Conservation (phyloP, 2,888 invertebrate genomes). For the Artemia sinica region DNA sequence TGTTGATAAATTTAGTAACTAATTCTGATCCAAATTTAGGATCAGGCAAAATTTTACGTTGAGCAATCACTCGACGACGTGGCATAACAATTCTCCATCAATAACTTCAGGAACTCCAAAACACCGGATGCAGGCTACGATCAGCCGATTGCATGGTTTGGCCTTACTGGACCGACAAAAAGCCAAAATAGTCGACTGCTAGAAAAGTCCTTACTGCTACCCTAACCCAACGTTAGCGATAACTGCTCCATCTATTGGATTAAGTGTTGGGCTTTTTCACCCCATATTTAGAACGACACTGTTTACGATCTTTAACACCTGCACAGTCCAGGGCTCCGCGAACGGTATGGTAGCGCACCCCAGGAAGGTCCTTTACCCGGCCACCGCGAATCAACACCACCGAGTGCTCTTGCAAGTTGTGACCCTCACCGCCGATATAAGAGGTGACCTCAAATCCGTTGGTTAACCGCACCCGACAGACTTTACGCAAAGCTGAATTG, state of each 20-base stretch:
- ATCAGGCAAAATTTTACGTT: too few species aligned
- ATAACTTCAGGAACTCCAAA: too few species aligned
- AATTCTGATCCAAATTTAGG: too few species aligned
- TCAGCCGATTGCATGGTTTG: too few species aligned
- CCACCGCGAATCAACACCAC: slow-evolving; percentile 25
- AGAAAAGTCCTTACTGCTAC: slow-evolving; percentile 13
- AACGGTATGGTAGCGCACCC: slow-evolving; percentile 25
- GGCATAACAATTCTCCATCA: too few species aligned
- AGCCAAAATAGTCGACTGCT: too few species aligned
- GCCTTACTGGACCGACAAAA: too few species aligned
- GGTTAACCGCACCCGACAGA: slow-evolving; percentile 21
- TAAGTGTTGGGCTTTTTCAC: slow-evolving; percentile 19
- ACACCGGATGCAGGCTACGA: too few species aligned
- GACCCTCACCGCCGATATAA: slow-evolving; percentile 24
- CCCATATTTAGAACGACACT: too few species aligned
- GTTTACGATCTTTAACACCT: slow-evolving; percentile 22
- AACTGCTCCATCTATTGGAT: slow-evolving; percentile 15
- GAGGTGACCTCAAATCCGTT: slow-evolving; percentile 23
- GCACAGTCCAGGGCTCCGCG: slow-evolving; percentile 22
- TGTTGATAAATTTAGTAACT: too few species aligned
- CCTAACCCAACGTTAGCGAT: slow-evolving; percentile 21
- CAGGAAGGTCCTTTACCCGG: slow-evolving; percentile 25
- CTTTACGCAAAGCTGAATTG: slow-evolving; percentile 24
- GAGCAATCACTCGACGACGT: too few species aligned
- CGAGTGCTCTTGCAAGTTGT: slow-evolving; percentile 22